phyloP scores from a whole-genome alignment of 2,888 invertebrate species.

The Helleia helle region DNA sequence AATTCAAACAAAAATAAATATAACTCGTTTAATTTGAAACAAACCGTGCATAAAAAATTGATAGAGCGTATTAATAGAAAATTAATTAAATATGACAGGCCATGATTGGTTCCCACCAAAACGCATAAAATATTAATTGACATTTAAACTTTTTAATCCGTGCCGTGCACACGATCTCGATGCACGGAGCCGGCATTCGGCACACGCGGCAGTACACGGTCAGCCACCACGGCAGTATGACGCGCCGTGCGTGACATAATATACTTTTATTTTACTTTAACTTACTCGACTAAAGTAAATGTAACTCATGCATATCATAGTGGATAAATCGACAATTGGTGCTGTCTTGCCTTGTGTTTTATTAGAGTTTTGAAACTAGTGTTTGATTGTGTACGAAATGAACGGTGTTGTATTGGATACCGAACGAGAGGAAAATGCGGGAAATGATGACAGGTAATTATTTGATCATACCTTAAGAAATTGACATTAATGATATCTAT shows the following conservation, averaged over 20 bases:
- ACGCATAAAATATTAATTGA: too few species aligned
- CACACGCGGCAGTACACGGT: not conserved
- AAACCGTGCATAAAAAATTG: too few species aligned
- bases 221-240: not conserved
- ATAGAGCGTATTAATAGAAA: too few species aligned
- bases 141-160: not conserved
- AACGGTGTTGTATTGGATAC: slow-evolving; percentile 35
- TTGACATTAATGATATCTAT: too few species aligned
- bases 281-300: slow-evolving; percentile 1
- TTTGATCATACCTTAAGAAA: too few species aligned
- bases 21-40: too few species aligned
- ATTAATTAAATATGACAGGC: too few species aligned
- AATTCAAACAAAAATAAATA: too few species aligned
- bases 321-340: not conserved
- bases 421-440: slow-evolving; percentile 35
- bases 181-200: not conserved
- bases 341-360: slow-evolving; percentile 21
- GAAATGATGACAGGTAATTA: slow-evolving; percentile 33
- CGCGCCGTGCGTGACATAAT: not conserved
- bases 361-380: slow-evolving; percentile 25
- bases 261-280: slow-evolving; percentile 3
- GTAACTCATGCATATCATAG: not conserved
- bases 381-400: slow-evolving; percentile 28
- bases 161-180: not conserved
- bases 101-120: too few species aligned